Conservation (phyloP, 2,888 invertebrate species). For the Nomada hirtipes region DNA sequence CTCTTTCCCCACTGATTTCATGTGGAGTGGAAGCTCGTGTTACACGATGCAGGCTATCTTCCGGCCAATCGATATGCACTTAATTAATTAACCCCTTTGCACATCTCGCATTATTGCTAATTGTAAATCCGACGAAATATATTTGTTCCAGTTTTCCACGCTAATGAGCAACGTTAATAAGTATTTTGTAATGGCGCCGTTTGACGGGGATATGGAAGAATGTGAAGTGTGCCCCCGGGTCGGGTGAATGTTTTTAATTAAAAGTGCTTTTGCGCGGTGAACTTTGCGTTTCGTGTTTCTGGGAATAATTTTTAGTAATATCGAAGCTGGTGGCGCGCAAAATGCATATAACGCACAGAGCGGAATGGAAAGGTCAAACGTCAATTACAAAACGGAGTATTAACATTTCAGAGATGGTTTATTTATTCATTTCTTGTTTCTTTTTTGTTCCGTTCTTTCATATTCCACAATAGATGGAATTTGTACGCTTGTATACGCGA, state of each 20-base stretch:
- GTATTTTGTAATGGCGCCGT: conserved; percentile 16
- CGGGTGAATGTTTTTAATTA: conserved; percentile 38
- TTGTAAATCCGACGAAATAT: conserved; percentile 45
- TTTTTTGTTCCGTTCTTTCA: background rate
- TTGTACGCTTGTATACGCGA: background rate
- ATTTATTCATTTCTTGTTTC: background rate
- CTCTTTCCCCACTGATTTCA: conserved; percentile 65
- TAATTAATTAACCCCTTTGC: conserved; percentile 79
- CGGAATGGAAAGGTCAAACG: background rate
- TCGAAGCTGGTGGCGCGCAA: background rate
- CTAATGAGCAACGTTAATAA: conserved; percentile 33
- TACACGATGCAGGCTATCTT: conserved; percentile 78
- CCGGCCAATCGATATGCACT: conserved; percentile 80
- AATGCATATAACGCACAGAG: background rate
- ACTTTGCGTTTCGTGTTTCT: background rate
- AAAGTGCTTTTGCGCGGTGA: conserved; percentile 22
- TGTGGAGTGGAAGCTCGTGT: conserved; percentile 73
- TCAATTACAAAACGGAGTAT: background rate
- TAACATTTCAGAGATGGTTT: background rate
- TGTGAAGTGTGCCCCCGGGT: background rate
- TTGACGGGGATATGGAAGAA: background rate
- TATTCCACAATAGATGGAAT: background rate
- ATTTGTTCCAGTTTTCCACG: conserved; percentile 27
- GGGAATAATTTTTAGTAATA: conserved; percentile 33
- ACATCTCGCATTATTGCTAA: conserved; percentile 61